Percentiles rank a stretch among this genome's conserved stretches.
phyloP scores from a whole-genome alignment of 2,113 vertebrate species.

The Peromyscus leucopus region DNA sequence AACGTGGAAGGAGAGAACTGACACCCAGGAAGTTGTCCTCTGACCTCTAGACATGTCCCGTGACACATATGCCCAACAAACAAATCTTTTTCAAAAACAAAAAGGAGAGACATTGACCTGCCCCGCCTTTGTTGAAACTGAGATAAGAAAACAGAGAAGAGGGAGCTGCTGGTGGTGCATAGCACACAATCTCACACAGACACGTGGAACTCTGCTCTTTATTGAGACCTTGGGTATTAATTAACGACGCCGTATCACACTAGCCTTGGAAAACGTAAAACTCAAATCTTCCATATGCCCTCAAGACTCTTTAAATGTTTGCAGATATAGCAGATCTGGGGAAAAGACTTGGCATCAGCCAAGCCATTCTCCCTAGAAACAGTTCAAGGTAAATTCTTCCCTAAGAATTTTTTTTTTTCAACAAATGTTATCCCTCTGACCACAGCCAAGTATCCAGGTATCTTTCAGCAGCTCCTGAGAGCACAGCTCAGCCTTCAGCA shows the following conservation, averaged over 20 bases:
- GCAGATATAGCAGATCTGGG: constrained; percentile 54
- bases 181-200: neutral
- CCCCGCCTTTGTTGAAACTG: constrained; percentile 34
- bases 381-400: constrained; percentile 59
- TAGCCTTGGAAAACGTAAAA: constrained; percentile 64
- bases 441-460: constrained; percentile 43
- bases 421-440: constrained; percentile 37
- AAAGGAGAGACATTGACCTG: neutral
- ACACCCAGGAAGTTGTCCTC: neutral
- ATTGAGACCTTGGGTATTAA: neutral
- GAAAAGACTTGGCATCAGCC: constrained; percentile 35
- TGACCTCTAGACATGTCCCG: neutral
- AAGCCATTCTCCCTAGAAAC: constrained; percentile 34
- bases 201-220: neutral
- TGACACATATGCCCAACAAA: neutral
- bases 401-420: neutral
- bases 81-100: neutral
- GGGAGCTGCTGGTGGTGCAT: neutral
- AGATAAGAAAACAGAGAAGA: neutral
- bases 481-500: constrained; percentile 83
- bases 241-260: constrained; percentile 20
- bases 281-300: constrained; percentile 39
- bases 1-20: neutral
- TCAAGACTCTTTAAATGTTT: constrained; percentile 64
- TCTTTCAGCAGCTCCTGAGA: constrained; percentile 75